A percentile compares a stretch with the other conserved stretches of the same genome.
Evolutionary conservation across 2,113 vertebrate genomes (phyloP).

Genomic region (Bos javanicus): DNA sequence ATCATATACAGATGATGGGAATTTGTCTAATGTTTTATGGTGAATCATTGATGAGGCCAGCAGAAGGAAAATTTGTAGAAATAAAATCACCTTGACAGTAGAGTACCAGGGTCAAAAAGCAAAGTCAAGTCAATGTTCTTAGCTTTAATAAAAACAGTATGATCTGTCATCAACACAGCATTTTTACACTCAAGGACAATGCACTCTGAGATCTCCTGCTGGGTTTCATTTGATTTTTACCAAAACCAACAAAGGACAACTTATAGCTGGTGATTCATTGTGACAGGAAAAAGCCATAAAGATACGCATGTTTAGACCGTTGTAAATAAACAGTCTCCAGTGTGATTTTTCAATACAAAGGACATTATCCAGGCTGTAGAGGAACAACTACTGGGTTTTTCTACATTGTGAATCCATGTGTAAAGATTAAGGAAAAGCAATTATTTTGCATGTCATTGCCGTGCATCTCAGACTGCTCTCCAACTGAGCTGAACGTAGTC

Average conservation of each 20-base stretch:
- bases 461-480: slow-evolving; percentile 41
- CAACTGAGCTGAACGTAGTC: neutral
- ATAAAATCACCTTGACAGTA: slow-evolving; percentile 93
- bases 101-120: slow-evolving; percentile 90
- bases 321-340: slow-evolving; percentile 80
- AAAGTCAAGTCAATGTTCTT: slow-evolving; percentile 90
- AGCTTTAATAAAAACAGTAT: slow-evolving; percentile 95
- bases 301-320: slow-evolving; percentile 78
- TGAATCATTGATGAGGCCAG: slow-evolving; percentile 84
- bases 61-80: slow-evolving; percentile 93
- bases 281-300: slow-evolving; percentile 87
- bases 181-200: slow-evolving; percentile 88
- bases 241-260: slow-evolving; percentile 86
- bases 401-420: slow-evolving; percentile 35
- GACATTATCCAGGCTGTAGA: slow-evolving; percentile 26
- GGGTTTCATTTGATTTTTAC: slow-evolving; percentile 91
- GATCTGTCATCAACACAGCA: slow-evolving; percentile 89
- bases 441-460: slow-evolving; percentile 33
- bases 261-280: slow-evolving; percentile 89
- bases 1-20: slow-evolving; percentile 92
- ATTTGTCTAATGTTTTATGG: slow-evolving; percentile 89
- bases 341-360: slow-evolving; percentile 66
- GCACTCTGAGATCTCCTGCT: slow-evolving; percentile 89
- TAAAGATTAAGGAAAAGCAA: slow-evolving; percentile 34
- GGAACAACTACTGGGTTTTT: slow-evolving; percentile 35